These are phyloP conservation scores for Ditylenchus weischeri DNA, from an alignment of 2,888 invertebrate genomes.

Conservation along the genomic window DNA sequence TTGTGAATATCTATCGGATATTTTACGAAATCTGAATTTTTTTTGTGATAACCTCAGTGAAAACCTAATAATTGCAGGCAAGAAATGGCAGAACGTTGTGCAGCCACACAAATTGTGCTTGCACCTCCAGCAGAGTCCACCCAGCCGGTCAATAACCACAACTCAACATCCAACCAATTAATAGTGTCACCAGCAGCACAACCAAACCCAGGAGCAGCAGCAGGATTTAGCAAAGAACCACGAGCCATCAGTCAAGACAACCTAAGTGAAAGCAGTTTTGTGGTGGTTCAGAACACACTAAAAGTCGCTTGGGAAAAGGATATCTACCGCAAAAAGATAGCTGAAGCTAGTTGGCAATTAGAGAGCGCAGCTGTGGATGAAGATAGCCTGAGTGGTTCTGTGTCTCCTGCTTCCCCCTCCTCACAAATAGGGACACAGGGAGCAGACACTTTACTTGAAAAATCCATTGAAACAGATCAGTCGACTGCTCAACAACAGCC, in stretches of 20 bases:
- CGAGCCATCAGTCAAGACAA: slow-evolving; percentile 16
- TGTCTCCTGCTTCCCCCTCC: neutral
- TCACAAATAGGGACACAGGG: neutral
- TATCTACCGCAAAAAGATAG: slow-evolving; percentile 14
- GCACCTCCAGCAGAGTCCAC: neutral
- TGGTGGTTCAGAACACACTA: slow-evolving; percentile 20
- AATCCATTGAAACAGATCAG: neutral
- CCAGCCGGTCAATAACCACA: neutral
- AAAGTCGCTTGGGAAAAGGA: slow-evolving; percentile 26
- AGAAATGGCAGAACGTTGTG: neutral
- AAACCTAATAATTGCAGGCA: neutral
- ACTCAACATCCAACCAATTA: neutral
- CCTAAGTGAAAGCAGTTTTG: slow-evolving; percentile 19
- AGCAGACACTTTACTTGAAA: neutral
- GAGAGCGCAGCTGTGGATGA: neutral
- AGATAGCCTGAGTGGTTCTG: neutral
- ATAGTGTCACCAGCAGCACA: too few relatives aligned
- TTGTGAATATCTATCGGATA: too few relatives aligned
- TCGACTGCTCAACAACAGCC: neutral
- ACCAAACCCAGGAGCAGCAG: too few relatives aligned
- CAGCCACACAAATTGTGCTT: too few relatives aligned
- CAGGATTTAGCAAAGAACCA: neutral
- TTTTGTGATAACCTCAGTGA: neutral
- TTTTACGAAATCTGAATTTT: too few relatives aligned
- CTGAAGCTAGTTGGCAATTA: slow-evolving; percentile 15